Evolutionary conservation across 2,797 vertebrate species (phyloP), one percentile per base, ranked within the genome.

Genomic region (Micromesistius poutassou): DNA sequence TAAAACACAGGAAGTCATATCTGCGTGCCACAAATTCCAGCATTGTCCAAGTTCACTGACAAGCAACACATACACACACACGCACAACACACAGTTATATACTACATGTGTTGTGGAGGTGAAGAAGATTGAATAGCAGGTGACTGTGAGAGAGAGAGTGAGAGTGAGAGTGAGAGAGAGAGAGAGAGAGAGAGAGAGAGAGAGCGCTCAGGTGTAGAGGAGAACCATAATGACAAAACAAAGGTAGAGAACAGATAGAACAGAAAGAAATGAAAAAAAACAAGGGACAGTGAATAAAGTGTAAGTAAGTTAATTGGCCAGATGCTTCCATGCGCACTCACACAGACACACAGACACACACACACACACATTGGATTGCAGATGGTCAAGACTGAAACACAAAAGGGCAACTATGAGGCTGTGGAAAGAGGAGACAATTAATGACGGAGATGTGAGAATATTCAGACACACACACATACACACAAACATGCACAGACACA

Each of bases 1-100:
- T 82, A 91, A 94, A 94, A 94, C 89, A 93, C 83, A 92, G 94
- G 94, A 95, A 94, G 91, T 88, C 78, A 82, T 83, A 88, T 87
- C 81, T 80, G 86, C 91, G 35, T 92, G 89, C 90, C 77, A 90
- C 33, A 76, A 88, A 94, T 94, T 94, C 94, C 93, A 93, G 78
- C 75, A 79, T 91, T 91, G 88, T 88, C 85, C 91, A 79, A 74
- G 82, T 72, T 42, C 77, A 80, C 71, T 81, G 88, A 91, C 82
- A 79, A 72, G 84, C 79, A 55, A 8, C 71, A 81, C 78, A 81
- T 83, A 74, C 66, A 70, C 25, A 10, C 66, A 70, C 66, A 30
- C 66, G 12, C 7, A 70, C 25, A 70, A 8, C 7, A 25, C 8
- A 30, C 66, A 30, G 1, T 9, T 3, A 68, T 28, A 68, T 8